Percentiles rank a stretch among this genome's conserved stretches.
These are phyloP conservation scores for Cheilosia pagana DNA, from an alignment of 2,888 invertebrate genomes.

Conservation along the genomic window DNA sequence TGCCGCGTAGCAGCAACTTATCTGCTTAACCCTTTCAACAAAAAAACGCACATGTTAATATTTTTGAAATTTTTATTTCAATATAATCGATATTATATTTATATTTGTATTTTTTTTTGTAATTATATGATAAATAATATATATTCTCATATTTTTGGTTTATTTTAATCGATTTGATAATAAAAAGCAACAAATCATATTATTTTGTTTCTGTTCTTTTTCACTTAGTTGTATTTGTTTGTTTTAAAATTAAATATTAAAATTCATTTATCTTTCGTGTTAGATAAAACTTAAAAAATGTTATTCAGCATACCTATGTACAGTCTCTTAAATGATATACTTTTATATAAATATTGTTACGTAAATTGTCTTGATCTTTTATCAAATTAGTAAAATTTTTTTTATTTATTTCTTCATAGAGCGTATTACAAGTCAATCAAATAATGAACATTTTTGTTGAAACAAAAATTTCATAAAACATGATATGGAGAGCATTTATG, in stretches of 20 bases:
- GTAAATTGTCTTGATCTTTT: conserved; percentile 34
- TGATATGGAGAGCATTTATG: conserved; percentile 68
- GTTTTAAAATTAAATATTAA: conserved; percentile 58
- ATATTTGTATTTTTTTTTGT: conserved; percentile 62
- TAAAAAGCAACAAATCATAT: conserved; percentile 74
- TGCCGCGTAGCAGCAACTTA: too few species aligned
- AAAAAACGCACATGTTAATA: neutral
- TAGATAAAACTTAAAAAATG: conserved; percentile 64
- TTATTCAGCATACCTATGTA: conserved; percentile 72
- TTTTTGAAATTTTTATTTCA: conserved; percentile 65
- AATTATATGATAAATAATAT: conserved; percentile 64
- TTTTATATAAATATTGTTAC: conserved; percentile 47
- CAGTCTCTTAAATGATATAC: conserved; percentile 74
- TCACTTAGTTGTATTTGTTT: conserved; percentile 44
- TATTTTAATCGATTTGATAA: conserved; percentile 67
- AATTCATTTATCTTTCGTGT: conserved; percentile 60
- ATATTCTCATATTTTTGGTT: conserved; percentile 58
- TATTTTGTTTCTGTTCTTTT: conserved; percentile 32
- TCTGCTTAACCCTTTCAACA: too few species aligned
- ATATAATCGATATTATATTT: conserved; percentile 65
- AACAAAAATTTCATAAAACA: conserved; percentile 28
- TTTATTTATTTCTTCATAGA: conserved; percentile 27
- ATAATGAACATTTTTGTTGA: conserved; percentile 10
- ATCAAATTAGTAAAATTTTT: conserved; percentile 32
- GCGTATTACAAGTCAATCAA: conserved; percentile 8